Evolutionary conservation across 2,888 invertebrate species (phyloP).

Genomic region (Dynastes maya): DNA sequence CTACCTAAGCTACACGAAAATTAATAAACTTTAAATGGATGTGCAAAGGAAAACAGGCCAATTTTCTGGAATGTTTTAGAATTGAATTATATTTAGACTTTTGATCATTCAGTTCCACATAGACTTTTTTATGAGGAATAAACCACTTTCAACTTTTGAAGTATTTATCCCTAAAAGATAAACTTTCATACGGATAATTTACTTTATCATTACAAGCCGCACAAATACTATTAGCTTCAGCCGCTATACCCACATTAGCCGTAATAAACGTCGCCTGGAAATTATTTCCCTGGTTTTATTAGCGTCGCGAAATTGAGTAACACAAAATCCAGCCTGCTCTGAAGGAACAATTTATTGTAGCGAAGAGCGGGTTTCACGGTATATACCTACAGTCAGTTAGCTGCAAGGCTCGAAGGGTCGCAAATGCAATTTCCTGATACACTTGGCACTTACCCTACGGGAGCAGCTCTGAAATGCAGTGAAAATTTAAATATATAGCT

Average conservation of each 20-base stretch:
- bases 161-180: too few species aligned
- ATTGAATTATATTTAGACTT: too few species aligned
- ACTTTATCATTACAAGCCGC: not conserved
- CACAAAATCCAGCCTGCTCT: not conserved
- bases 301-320: not conserved
- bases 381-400: not conserved
- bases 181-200: not conserved
- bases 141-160: too few species aligned
- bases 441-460: not conserved
- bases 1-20: too few species aligned
- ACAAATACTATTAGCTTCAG: not conserved
- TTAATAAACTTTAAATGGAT: too few species aligned
- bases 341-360: not conserved
- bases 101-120: too few species aligned
- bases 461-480: not conserved
- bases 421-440: not conserved
- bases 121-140: too few species aligned
- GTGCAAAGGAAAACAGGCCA: too few species aligned
- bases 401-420: not conserved
- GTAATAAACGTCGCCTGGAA: conserved; percentile 1
- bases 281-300: not conserved
- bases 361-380: not conserved
- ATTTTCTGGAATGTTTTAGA: too few species aligned
- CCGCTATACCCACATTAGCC: not conserved
- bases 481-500: conserved; percentile 1